Percentiles rank a stretch among this genome's conserved stretches.
phyloP scores from a whole-genome alignment of 2,888 invertebrate species.

The Terebella lapidaria region DNA sequence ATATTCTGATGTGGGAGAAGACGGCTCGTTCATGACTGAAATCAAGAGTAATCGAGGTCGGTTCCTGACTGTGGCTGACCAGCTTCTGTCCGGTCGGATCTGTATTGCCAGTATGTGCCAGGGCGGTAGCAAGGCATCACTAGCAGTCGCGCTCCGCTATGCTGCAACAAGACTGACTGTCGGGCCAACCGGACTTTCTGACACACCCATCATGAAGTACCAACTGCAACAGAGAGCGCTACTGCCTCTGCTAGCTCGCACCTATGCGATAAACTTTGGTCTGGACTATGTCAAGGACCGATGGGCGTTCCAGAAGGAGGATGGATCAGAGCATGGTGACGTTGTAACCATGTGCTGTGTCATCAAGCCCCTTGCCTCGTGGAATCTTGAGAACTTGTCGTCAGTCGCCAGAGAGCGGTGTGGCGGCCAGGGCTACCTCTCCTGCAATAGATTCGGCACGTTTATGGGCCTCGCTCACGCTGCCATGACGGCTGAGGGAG shows the following conservation, averaged over 20 bases:
- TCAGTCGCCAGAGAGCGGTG: constrained; percentile 28
- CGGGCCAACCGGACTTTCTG: constrained; percentile 27
- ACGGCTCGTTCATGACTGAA: constrained; percentile 26
- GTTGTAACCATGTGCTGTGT: constrained; percentile 34
- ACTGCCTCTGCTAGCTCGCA: constrained; percentile 28
- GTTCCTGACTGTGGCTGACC: constrained; percentile 33
- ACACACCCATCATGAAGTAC: constrained; percentile 30
- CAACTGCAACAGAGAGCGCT: constrained; percentile 31
- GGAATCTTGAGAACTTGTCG: constrained; percentile 26
- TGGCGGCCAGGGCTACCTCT: constrained; percentile 33
- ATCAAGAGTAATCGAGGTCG: constrained; percentile 27
- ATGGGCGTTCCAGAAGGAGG: constrained; percentile 23
- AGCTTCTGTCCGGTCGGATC: constrained; percentile 31
- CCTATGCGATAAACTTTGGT: constrained; percentile 32
- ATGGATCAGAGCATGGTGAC: constrained; percentile 28
- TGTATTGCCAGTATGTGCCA: constrained; percentile 30
- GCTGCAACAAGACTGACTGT: constrained; percentile 31
- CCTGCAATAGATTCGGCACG: constrained; percentile 29
- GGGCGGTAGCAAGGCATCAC: constrained; percentile 20
- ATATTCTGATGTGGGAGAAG: constrained; percentile 26
- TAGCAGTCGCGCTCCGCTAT: constrained; percentile 29
- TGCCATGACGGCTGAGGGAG: constrained; percentile 33
- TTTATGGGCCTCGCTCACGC: constrained; percentile 31
- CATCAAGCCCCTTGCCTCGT: constrained; percentile 30
- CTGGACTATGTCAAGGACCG: constrained; percentile 30